Evolutionary conservation across 2,113 vertebrate genomes (phyloP), one percentile per base, ranked within the genome.

Genomic region (Nasalis larvatus): DNA sequence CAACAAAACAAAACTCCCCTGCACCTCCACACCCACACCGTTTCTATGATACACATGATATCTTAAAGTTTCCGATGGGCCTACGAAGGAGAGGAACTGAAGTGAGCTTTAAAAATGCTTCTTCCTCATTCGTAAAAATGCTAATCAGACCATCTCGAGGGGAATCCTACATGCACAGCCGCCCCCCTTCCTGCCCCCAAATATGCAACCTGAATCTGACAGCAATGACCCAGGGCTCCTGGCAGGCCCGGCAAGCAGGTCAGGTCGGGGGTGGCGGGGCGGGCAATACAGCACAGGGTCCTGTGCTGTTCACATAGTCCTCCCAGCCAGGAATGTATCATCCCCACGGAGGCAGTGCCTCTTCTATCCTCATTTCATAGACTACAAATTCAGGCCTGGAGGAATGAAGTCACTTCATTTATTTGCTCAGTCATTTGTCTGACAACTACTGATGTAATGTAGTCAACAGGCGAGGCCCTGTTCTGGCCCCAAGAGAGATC

Each of bases 161-260:
- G 37, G 30, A 58, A 56, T 11, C 54, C 56, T 12, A 14, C 63
- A 0, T 0, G 0, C 56, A 52, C 17, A 32, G 86, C 27, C 5
- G 0, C 18, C 47, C 2, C 3, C 6, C 47, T 21, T 32, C 18
- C 14, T 0, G 0, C 32, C 21, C 9, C 0, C 2, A 25, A 18
- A 40, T 0, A 3, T 14, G 81, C 58, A 35, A 6, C 45, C 60
- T 3, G 1, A 6, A 63, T 8, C 4, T 0, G 13, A 17, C 1
- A 11, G 21, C 1, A 8, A 4, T 0, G 14, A 2, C 12, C 4
- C 54, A 13, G 32, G n/a, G 4, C 52, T 20, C 5, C 77, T 45
- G 45, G 78, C 35, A 82, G 66, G 23, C 35, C 32, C 8, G 12
- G 5, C 27, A 27, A 63, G 60, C 60, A 63, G 60, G 12, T 13